These are phyloP conservation scores for Yasuhikotakia modesta DNA, from an alignment of 2,797 vertebrate species.

Conservation along the genomic window DNA sequence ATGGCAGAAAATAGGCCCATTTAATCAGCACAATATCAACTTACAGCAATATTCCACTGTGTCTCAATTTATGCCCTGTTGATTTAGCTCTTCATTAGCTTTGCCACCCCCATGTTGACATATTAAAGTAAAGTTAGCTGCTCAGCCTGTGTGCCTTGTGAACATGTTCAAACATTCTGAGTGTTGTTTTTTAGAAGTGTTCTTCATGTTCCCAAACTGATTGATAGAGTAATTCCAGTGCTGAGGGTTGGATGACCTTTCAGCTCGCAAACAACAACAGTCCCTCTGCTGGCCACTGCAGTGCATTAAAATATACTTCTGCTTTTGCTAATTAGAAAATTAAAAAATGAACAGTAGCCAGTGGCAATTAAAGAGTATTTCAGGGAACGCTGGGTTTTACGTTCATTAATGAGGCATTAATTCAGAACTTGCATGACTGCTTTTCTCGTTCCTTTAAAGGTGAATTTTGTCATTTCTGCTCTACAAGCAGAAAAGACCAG, in stretches of 20 bases:
- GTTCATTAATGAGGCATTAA: constrained; percentile 9
- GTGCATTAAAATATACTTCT: constrained; percentile 34
- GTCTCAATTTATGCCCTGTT: constrained; percentile 40
- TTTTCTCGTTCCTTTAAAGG: constrained; percentile 6
- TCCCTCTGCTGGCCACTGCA: constrained; percentile 48
- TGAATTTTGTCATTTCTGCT: not conserved
- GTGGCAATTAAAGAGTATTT: constrained; percentile 17
- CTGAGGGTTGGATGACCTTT: constrained; percentile 53
- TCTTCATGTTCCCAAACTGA: constrained; percentile 42
- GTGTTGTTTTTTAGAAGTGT: constrained; percentile 46
- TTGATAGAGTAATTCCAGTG: constrained; percentile 45
- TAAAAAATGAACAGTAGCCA: not conserved
- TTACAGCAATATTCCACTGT: constrained; percentile 49
- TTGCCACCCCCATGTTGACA: constrained; percentile 49
- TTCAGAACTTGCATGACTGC: not conserved
- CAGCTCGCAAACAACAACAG: constrained; percentile 32
- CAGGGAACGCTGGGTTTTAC: not conserved
- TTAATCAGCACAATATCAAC: constrained; percentile 51
- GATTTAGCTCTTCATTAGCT: constrained; percentile 57
- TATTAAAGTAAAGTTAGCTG: constrained; percentile 43
- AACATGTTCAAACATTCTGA: constrained; percentile 57
- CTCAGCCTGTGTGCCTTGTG: constrained; percentile 49
- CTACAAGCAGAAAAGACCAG: too few species aligned
- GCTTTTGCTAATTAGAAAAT: not conserved
- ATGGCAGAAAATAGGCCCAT: constrained; percentile 25